These are phyloP conservation scores for Polyommatus iphigenia DNA, from an alignment of 2,888 invertebrate species.

Conservation along the genomic window DNA sequence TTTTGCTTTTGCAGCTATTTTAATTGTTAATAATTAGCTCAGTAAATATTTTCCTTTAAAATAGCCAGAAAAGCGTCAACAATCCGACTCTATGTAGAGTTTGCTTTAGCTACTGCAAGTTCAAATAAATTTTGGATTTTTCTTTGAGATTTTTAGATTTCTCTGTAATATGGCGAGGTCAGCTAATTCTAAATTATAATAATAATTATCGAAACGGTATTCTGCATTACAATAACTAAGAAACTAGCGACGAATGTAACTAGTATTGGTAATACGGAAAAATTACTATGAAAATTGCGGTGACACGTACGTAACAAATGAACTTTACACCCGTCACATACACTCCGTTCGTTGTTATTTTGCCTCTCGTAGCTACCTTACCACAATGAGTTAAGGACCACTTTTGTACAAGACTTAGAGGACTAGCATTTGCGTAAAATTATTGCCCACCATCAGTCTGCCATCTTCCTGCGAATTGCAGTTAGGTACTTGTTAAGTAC, in stretches of 20 bases:
- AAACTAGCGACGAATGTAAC: background rate
- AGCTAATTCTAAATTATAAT: no score
- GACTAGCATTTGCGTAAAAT: constrained; percentile 9
- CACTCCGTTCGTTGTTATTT: background rate
- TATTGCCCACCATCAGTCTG: constrained; percentile 3
- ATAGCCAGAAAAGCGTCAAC: background rate
- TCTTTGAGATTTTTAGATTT: background rate
- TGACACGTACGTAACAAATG: constrained; percentile 17
- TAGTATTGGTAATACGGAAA: background rate
- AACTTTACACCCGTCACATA: background rate
- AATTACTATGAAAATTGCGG: background rate
- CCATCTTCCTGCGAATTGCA: background rate
- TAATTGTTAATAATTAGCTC: background rate
- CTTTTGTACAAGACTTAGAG: background rate
- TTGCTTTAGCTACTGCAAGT: background rate
- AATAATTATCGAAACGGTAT: no score
- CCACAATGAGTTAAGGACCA: background rate
- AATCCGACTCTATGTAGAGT: background rate
- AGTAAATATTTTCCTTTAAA: background rate
- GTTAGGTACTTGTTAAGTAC: background rate
- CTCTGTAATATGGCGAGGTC: background rate
- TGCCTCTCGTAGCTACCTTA: background rate
- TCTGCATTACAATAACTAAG: background rate
- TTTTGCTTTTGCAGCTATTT: constrained; percentile 32
- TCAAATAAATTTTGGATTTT: background rate